Conservation (phyloP, 1,140 invertebrate genomes). For the Cydia strobilella region DNA sequence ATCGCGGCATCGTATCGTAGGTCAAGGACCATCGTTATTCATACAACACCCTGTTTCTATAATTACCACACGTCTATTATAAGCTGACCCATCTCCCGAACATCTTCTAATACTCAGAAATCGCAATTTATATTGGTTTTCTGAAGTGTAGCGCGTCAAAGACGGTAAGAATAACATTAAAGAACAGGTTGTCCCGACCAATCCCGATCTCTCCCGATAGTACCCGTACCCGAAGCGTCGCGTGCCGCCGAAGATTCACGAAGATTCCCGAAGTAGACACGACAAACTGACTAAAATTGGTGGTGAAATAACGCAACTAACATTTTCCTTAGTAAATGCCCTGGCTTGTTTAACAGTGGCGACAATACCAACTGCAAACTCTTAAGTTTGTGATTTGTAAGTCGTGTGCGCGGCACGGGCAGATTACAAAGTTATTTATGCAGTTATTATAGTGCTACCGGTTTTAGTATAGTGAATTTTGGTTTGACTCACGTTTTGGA, state of each 20-base stretch:
- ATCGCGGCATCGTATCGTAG: too few relatives aligned
- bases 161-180: not conserved
- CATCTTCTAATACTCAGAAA: not conserved
- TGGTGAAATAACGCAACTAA: not conserved
- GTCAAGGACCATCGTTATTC: constrained; percentile 15
- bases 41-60: not conserved
- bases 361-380: not conserved
- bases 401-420: constrained; percentile 18
- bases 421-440: constrained; percentile 14
- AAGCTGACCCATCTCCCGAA: not conserved
- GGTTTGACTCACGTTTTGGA: not conserved
- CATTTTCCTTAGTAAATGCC: not conserved
- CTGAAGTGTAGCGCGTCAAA: not conserved
- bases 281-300: not conserved
- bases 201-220: constrained; percentile 1
- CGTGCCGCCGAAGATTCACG: constrained; percentile 18
- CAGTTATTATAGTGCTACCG: constrained; percentile 1
- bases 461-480: not conserved
- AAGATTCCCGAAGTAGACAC: not conserved
- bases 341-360: not conserved
- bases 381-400: constrained; percentile 34
- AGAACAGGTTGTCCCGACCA: constrained; percentile 6
- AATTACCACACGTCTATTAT: not conserved
- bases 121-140: not conserved
- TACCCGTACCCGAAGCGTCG: not conserved